Base-by-base conservation (phyloP, 1,140 invertebrate species). In the Bombus terrestris region DNA sequence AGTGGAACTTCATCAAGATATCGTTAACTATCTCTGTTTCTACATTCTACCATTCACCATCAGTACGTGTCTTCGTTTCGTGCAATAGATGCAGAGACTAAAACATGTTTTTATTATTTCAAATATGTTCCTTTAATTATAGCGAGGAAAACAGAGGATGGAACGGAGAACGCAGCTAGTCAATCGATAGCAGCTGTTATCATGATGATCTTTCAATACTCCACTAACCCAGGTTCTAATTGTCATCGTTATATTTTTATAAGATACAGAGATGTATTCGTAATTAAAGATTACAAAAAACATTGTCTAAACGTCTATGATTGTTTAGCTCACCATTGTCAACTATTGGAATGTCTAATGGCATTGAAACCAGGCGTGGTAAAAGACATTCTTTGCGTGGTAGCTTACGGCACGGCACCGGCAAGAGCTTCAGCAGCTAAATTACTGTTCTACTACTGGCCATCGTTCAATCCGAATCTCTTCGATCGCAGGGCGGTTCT, bases 381-480 rank as follows among this genome's bases (percentile, higher is more conserved):
- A 6, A 98, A 98, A 95, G 99, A 99, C 95, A 96, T 99, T 41
- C 95, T 99, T 13, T 98, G 98, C 93, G 98, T 99, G 25, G 98
- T 99, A 88, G 99, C 99, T 22, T 99, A 99, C 94, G 99, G 99
- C 25, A 99, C 99, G 3, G 97, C 98, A 81, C 97, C 97, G 74
- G 98, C 99, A 0, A 95, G 98, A 84, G 97, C 98, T 73, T 98
- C 98, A 5, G 99, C 99, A 32, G 98, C 98, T 68, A 99, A 99
- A 95, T 96, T 99, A 41, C 96, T 99, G 32, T 99, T 99, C 95
- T 99, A 99, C 95, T 99, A 99, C 94, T 99, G 99, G 99, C 99
- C 99, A n/a, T 97, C 99, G 5, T 98, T 99, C 89, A 99, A 99
- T 96, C 98, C 98, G 35, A 98, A 98, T 92, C 96, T 99, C 5